These are phyloP conservation scores for Agapostemon virescens DNA, from an alignment of 2,888 invertebrate species.

Conservation along the genomic window DNA sequence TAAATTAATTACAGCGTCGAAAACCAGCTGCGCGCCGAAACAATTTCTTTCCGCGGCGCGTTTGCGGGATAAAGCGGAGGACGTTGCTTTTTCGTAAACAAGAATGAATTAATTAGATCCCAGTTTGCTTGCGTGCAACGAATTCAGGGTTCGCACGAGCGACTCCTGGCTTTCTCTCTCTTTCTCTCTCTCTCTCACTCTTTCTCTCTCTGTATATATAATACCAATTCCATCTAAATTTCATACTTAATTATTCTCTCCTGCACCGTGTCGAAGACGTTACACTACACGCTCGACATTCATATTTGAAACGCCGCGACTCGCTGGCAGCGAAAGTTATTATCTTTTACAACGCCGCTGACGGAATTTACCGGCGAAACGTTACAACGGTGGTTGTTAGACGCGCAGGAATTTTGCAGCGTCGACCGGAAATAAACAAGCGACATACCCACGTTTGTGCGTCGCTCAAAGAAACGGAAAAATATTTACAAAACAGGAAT, in stretches of 20 bases:
- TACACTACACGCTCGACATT: background rate
- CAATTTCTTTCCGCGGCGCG: background rate
- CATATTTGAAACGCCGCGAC: background rate
- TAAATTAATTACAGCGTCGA: background rate
- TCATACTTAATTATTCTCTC: background rate
- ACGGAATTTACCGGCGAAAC: background rate
- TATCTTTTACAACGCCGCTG: no score
- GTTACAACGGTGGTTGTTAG: background rate
- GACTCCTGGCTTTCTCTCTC: background rate
- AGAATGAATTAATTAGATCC: background rate
- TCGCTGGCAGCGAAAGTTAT: background rate
- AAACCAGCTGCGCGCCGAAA: background rate
- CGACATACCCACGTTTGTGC: background rate
- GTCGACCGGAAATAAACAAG: background rate
- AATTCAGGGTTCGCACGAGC: background rate
- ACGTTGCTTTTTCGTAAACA: background rate
- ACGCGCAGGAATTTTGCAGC: background rate
- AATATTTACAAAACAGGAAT: background rate
- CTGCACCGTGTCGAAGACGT: background rate
- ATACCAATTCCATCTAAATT: background rate
- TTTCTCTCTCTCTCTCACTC: no score
- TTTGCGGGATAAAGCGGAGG: background rate
- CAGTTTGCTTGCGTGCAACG: background rate
- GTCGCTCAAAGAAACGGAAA: background rate
- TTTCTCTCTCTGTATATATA: no score